Conservation (phyloP, 2,888 invertebrate genomes). For the Platerodrilus igneus region DNA sequence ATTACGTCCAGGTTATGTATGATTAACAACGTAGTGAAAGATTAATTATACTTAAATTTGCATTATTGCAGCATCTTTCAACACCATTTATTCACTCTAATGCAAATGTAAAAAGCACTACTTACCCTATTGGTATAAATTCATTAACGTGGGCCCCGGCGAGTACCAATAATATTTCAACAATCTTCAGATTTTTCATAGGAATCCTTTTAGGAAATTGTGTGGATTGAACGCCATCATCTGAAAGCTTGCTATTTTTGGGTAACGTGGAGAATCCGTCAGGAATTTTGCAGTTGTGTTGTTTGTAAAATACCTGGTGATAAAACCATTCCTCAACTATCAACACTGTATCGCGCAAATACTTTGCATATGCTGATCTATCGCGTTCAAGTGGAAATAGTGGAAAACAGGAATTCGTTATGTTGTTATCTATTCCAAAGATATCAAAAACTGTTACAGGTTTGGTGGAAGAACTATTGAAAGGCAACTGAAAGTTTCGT, state of each 20-base stretch:
- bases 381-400: constrained; percentile 31
- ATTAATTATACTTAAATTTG: too few species aligned
- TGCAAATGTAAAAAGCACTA: too few species aligned
- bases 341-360: constrained; percentile 33
- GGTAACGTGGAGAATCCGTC: constrained; percentile 29
- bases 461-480: too few species aligned
- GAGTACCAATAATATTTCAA: constrained; percentile 38
- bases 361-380: constrained; percentile 26
- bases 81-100: too few species aligned
- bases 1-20: too few species aligned
- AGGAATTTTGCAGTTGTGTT: constrained; percentile 36
- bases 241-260: constrained; percentile 11
- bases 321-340: constrained; percentile 47
- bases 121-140: constrained; percentile 19
- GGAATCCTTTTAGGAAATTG: too few species aligned
- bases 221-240: constrained; percentile 11
- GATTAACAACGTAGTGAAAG: too few species aligned
- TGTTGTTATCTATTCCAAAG: not conserved
- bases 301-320: constrained; percentile 37
- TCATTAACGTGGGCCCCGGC: constrained; percentile 31
- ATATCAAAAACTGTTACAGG: not conserved
- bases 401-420: too few species aligned
- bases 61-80: too few species aligned
- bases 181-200: too few species aligned
- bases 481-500: too few species aligned